Evolutionary conservation across 2,888 invertebrate species (phyloP).

Genomic region (Hemicrepidius hirtus): DNA sequence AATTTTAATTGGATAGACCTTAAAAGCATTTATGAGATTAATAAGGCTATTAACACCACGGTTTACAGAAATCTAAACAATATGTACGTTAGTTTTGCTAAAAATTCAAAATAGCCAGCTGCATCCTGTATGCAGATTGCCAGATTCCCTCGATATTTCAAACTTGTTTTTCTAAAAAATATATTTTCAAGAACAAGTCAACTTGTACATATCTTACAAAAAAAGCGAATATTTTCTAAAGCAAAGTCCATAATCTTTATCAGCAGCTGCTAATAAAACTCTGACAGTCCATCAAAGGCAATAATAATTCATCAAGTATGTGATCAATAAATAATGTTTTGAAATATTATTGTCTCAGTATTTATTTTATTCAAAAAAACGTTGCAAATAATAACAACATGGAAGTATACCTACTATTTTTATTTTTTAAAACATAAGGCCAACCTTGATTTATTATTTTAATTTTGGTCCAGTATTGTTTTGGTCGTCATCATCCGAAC

Average conservation of each 20-base stretch:
- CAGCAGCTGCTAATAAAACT: not conserved
- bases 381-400: too few relatives aligned
- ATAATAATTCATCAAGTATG: not conserved
- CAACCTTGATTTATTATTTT: too few relatives aligned
- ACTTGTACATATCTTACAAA: constrained; percentile 28
- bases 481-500: too few relatives aligned
- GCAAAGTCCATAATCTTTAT: constrained; percentile 5
- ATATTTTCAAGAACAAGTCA: constrained; percentile 26
- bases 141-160: constrained; percentile 41
- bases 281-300: not conserved
- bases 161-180: constrained; percentile 35
- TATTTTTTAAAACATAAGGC: too few relatives aligned
- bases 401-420: too few relatives aligned
- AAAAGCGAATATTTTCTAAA: constrained; percentile 19
- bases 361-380: not conserved
- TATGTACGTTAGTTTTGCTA: constrained; percentile 34
- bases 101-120: constrained; percentile 43
- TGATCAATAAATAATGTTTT: constrained; percentile 11
- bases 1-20: too few relatives aligned
- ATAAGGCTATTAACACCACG: constrained; percentile 29
- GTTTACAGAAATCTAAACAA: constrained; percentile 32
- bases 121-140: constrained; percentile 49
- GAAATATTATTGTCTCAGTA: too few relatives aligned
- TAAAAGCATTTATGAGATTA: too few relatives aligned
- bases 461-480: too few relatives aligned